Conservation (phyloP, 2,888 invertebrate species). For the Drosophila tripunctata region DNA sequence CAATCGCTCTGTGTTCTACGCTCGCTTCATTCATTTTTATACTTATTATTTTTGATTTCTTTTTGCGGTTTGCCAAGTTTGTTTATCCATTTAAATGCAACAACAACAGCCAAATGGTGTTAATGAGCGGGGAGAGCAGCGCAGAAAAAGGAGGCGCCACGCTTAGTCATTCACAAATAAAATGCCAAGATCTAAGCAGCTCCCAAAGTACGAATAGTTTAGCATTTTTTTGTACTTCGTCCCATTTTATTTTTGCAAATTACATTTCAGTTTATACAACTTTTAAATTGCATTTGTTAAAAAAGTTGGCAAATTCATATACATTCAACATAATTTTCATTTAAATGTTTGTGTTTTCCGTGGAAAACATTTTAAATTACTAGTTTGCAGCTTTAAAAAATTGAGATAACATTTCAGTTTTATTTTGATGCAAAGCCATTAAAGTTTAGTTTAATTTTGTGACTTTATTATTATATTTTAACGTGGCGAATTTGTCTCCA, state of each 20-base stretch:
- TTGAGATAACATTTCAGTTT: too few relatives aligned
- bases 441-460: too few relatives aligned
- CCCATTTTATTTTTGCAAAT: background rate
- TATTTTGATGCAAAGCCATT: too few relatives aligned
- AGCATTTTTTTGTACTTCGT: background rate
- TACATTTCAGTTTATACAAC: background rate
- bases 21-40: conserved; percentile 12
- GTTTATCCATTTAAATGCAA: conserved; percentile 67
- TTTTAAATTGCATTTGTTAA: background rate
- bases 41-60: background rate
- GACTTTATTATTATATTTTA: too few relatives aligned
- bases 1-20: conserved; percentile 44
- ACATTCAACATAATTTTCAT: too few relatives aligned
- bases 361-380: too few relatives aligned
- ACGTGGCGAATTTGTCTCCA: too few relatives aligned
- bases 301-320: background rate
- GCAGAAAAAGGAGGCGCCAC: conserved; percentile 23
- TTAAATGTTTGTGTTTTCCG: too few relatives aligned
- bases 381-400: too few relatives aligned
- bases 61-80: conserved; percentile 68
- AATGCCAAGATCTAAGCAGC: conserved; percentile 3
- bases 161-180: conserved; percentile 53
- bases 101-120: conserved; percentile 54
- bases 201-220: background rate
- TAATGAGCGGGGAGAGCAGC: conserved; percentile 57